phyloP scores from a whole-genome alignment of 2,888 invertebrate species.

The Mythimna impura region DNA sequence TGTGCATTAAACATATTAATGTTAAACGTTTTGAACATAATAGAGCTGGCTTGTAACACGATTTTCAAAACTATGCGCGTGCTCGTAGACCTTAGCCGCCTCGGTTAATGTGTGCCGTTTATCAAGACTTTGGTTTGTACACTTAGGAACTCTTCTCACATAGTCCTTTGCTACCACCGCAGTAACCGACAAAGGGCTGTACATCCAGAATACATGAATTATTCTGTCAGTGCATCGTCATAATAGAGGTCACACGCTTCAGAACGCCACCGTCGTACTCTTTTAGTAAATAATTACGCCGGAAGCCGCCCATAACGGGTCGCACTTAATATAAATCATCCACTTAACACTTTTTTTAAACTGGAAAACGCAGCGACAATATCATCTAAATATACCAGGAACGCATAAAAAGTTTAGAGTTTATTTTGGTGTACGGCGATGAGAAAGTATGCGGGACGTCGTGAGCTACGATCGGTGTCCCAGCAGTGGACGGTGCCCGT shows the following conservation, averaged over 20 bases:
- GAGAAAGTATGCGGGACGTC: conserved; percentile 87
- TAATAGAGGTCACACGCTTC: conserved; percentile 74
- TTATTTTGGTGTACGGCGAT: conserved; percentile 87
- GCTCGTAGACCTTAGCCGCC: conserved; percentile 8
- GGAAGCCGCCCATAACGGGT: conserved; percentile 85
- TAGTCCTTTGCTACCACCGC: conserved; percentile 36
- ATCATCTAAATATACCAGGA: conserved; percentile 87
- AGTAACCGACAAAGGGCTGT: conserved; percentile 72
- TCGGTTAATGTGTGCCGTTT: conserved; percentile 28
- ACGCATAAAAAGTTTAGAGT: conserved; percentile 86
- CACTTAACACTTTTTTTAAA: conserved; percentile 88
- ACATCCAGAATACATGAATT: conserved; percentile 75
- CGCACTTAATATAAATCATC: conserved; percentile 89
- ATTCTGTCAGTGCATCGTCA: conserved; percentile 76
- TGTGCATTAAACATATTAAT: conserved; percentile 16
- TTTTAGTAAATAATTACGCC: conserved; percentile 83
- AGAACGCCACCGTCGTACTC: conserved; percentile 69
- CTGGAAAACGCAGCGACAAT: conserved; percentile 82
- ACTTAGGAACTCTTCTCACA: conserved; percentile 56
- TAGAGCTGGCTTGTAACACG: conserved; percentile 9
- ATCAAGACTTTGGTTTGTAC: conserved; percentile 28
- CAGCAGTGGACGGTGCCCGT: conserved; percentile 81
- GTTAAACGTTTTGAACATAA: conserved; percentile 14
- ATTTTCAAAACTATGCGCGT: conserved; percentile 36
- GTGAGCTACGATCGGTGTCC: conserved; percentile 86